Base-by-base conservation (phyloP, 2,113 vertebrate genomes). In the Neofelis nebulosa region DNA sequence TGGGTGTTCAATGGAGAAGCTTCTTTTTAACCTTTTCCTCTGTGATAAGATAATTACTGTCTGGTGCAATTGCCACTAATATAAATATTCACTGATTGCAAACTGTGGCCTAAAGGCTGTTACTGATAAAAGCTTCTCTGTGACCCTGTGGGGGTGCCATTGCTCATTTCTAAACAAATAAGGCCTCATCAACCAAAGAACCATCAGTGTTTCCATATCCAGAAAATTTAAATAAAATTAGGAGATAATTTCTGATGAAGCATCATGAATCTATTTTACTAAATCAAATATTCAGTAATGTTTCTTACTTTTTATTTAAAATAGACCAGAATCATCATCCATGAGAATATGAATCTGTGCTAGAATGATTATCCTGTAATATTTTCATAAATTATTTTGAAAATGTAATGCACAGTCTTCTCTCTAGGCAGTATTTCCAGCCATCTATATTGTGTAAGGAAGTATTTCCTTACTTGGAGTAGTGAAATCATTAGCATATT, bases 31-130 rank as follows among this genome's bases (percentile, higher is more conserved):
- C 99, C 98, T 99, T 99, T 98, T 98, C 97, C 97, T 99, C 98
- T 98, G 96, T 99, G 98, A 99, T 99, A 99, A 99, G 98, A 99
- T 99, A 99, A 99, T 99, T 99, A 98, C 98, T 99, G 97, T 98
- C 52, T 97, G 90, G 95, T 98, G 97, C 98, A 99, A 98, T 99
- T 99, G 98, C 98, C 98, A 89, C 96, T 98, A 99, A 99, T 99
- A 99, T 98, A 99, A 99, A 98, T 98, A 98, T 98, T 98, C 98
- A 98, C 98, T 98, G 98, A 98, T 99, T 98, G 97, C 96, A 99
- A 98, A 98, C 98, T 98, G 97, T 98, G 96, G 97, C 98, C 95
- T 97, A 95, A 94, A 98, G 97, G 88, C 88, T 98, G 96, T 97
- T 98, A 96, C 93, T 92, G 88, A 98, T 87, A 89, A 94, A 97